Conservation (phyloP, 2,113 vertebrate species). For the Vicugna pacos region DNA sequence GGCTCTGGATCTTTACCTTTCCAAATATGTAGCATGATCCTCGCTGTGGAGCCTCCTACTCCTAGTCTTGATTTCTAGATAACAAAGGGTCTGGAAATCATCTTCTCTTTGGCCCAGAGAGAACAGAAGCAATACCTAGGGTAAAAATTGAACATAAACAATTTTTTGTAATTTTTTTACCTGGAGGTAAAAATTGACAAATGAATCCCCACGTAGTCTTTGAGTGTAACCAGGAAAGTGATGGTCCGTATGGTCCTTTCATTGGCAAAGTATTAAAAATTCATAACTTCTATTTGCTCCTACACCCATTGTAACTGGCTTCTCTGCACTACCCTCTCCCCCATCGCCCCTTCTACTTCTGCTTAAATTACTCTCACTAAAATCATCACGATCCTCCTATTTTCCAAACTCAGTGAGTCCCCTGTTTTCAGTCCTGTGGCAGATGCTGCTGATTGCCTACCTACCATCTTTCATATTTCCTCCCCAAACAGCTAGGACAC, state of each 20-base stretch:
- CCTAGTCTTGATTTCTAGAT: conserved; percentile 6
- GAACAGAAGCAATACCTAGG: neutral
- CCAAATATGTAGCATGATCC: neutral
- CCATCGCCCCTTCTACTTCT: neutral
- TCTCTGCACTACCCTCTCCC: neutral
- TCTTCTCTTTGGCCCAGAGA: conserved; percentile 34
- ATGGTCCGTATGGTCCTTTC: neutral
- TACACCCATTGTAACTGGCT: neutral
- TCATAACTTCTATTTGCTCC: neutral
- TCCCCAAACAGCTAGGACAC: neutral
- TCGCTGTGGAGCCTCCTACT: neutral
- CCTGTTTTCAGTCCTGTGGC: neutral
- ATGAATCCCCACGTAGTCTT: neutral
- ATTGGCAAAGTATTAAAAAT: conserved; percentile 17
- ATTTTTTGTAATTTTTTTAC: neutral
- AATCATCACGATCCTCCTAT: neutral
- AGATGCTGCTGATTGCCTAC: neutral
- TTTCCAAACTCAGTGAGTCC: neutral
- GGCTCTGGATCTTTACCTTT: neutral
- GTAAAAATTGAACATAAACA: neutral
- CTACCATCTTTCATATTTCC: neutral
- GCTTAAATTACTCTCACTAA: neutral
- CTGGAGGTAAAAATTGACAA: neutral
- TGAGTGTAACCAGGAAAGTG: neutral
- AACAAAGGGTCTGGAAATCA: neutral